Conservation (phyloP, 1,140 invertebrate genomes). For the Sitophilus oryzae region DNA sequence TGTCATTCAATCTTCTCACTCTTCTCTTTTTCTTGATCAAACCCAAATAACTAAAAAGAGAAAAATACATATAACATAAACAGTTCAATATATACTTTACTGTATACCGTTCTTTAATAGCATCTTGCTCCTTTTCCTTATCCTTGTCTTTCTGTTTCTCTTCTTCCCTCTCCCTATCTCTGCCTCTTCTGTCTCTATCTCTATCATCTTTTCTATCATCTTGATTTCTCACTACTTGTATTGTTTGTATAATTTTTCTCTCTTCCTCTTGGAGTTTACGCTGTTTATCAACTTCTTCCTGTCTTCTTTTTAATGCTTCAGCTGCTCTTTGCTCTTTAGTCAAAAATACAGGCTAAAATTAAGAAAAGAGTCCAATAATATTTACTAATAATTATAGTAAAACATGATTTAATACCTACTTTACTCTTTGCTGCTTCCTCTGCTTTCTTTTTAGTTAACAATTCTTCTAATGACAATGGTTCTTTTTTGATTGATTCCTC, state of each 20-base stretch:
- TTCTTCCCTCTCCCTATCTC: conserved; percentile 48
- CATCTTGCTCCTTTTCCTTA: conserved; percentile 86
- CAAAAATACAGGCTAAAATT: conserved; percentile 81
- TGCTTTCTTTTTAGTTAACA: conserved; percentile 92
- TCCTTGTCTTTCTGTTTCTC: conserved; percentile 62
- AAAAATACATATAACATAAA: background rate
- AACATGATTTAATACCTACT: conserved; percentile 42
- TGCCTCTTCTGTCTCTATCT: conserved; percentile 28
- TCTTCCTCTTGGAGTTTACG: conserved; percentile 65
- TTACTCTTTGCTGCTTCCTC: conserved; percentile 90
- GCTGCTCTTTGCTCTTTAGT: conserved; percentile 91
- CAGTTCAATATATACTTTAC: background rate
- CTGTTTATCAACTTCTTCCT: conserved; percentile 75
- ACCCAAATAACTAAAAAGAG: conserved; percentile 67
- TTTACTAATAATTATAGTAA: background rate
- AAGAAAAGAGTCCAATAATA: conserved; percentile 7
- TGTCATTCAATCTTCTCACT: conserved; percentile 88
- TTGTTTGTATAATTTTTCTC: conserved; percentile 49
- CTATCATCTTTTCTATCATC: conserved; percentile 35
- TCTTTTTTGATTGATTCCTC: conserved; percentile 64
- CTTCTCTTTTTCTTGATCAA: conserved; percentile 90
- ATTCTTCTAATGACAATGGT: conserved; percentile 92
- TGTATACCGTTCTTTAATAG: conserved; percentile 74
- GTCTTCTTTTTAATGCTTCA: conserved; percentile 80
- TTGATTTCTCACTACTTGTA: conserved; percentile 28